Percentiles rank a stretch among this genome's conserved stretches.
Evolutionary conservation across 1,140 invertebrate genomes (phyloP).

Genomic region (Drosophila mayri): DNA sequence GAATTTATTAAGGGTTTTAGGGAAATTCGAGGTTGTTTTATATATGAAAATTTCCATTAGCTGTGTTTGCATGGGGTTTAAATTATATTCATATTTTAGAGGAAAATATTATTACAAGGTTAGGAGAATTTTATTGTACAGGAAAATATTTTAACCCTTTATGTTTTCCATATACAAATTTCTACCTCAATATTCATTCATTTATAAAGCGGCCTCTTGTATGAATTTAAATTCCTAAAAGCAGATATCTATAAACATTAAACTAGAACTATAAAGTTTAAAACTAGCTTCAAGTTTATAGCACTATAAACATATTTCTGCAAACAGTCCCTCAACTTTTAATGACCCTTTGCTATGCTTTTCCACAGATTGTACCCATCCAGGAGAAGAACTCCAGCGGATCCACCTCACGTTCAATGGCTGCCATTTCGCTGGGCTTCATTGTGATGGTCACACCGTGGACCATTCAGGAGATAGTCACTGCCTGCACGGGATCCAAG

Average conservation of each 20-base stretch:
- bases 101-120: not conserved
- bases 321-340: constrained; percentile 9
- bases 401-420: constrained; percentile 93
- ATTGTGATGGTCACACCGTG: constrained; percentile 95
- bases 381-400: constrained; percentile 91
- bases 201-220: not conserved
- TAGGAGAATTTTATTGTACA: not conserved
- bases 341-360: constrained; percentile 42
- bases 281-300: not conserved
- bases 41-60: not conserved
- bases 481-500: constrained; percentile 92
- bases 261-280: not conserved
- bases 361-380: constrained; percentile 87
- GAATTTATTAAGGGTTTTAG: constrained; percentile 4
- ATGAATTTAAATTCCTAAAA: not conserved
- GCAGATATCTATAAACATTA: not conserved
- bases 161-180: not conserved
- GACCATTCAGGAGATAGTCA: constrained; percentile 95
- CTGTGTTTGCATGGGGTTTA: not conserved
- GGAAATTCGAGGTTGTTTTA: not conserved
- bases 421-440: constrained; percentile 94
- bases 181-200: not conserved
- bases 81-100: not conserved
- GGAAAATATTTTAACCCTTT: not conserved
- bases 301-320: too few relatives aligned